Base-by-base conservation (phyloP, 2,113 vertebrate species). In the Shinisaurus crocodilurus region DNA sequence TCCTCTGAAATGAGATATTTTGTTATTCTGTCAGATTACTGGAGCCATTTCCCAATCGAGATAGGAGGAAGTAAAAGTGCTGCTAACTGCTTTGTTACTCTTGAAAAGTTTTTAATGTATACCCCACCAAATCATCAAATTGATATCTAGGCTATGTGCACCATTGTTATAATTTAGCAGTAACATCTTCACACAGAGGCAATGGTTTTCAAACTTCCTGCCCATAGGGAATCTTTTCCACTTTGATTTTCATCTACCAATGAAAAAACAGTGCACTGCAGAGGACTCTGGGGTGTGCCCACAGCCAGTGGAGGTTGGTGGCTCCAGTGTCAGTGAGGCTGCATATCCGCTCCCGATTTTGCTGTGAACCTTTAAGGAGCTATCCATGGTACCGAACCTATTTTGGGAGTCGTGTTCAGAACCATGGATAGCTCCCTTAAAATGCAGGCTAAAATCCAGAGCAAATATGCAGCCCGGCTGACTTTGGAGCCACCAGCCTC, bases 121-220 rank as follows among this genome's bases (percentile, higher is more conserved):
- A 15, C 20, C 74, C 23, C 91, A 87, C 90, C 92, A 93, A 95
- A 93, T 43, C 88, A 89, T 93, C 93, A 92, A 93, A 76, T 93
- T 92, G 60, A 85, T 82, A 93, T 86, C 77, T 94, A 94, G 90
- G 89, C 29, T 89, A n/a, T 86, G 91, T 88, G 92, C 88, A 50
- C 82, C 2, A 87, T 70, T 94, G 84, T 70, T 63, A 87, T 93
- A 94, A 93, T 77, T 96, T 92, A 92, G 94, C 86, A 92, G 88
- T 88, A 95, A 93, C 93, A 93, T 69, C 43, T 79, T 93, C 82
- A 88, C 81, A 86, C 89, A 77, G 29, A 45, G 9, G 43, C 37
- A 9, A 8, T 25, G 75, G 45, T 50, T 54, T n/a, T 54, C 45
- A 81, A 54, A 29, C 13, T 54, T 34, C 79, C 29, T 29, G 16